Conservation (phyloP, 2,888 invertebrate species). For the Meiosimyza platycephala region DNA sequence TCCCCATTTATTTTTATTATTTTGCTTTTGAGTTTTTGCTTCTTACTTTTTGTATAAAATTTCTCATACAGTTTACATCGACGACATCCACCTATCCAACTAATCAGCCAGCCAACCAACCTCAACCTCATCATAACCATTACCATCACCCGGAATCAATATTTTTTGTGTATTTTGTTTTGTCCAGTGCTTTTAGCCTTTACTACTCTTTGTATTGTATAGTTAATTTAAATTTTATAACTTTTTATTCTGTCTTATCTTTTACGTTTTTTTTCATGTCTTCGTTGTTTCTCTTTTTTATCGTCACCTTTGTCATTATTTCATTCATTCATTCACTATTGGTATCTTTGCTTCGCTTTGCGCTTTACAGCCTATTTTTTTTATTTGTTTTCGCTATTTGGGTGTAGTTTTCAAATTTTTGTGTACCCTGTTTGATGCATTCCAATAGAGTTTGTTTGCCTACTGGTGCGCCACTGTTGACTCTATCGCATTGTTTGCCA, state of each 20-base stretch:
- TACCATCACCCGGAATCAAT: constrained; percentile 43
- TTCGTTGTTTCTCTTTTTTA: not conserved
- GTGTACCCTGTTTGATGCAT: constrained; percentile 14
- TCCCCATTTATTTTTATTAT: not conserved
- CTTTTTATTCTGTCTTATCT: constrained; percentile 21
- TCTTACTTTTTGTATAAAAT: too few species aligned
- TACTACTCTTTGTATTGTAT: constrained; percentile 11
- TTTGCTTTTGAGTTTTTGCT: not conserved
- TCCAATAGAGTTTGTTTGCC: constrained; percentile 22
- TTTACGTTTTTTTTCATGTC: constrained; percentile 2
- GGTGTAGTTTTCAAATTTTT: constrained; percentile 24
- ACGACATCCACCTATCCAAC: not conserved
- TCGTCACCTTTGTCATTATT: constrained; percentile 9
- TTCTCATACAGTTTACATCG: too few species aligned
- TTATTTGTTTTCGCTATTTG: constrained; percentile 5
- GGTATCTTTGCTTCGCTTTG: not conserved
- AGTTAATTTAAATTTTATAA: not conserved
- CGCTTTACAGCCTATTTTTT: constrained; percentile 10
- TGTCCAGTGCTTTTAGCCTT: constrained; percentile 24
- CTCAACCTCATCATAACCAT: constrained; percentile 2
- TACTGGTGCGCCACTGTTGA: not conserved
- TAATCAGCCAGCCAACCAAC: not conserved
- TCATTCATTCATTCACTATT: not conserved
- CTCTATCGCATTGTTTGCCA: too few species aligned
- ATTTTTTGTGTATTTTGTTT: constrained; percentile 47